A percentile compares a stretch with the other conserved stretches of the same genome.
Evolutionary conservation across 2,113 vertebrate genomes (phyloP).

Genomic region (Psittacula cyanocephala): DNA sequence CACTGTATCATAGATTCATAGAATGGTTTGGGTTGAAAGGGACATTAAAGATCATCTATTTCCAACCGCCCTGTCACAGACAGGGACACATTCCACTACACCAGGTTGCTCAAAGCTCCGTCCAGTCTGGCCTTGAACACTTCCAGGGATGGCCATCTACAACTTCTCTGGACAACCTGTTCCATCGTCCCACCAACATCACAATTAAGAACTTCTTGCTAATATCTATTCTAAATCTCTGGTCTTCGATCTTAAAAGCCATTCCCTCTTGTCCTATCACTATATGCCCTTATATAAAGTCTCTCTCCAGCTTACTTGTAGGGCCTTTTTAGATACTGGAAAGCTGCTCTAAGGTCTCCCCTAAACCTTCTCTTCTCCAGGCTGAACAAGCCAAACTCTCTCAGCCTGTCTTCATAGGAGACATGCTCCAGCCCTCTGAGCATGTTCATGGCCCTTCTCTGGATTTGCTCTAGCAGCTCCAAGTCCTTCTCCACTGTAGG

Average conservation of each 20-base stretch:
- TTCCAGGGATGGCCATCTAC: neutral
- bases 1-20: neutral
- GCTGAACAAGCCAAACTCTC: neutral
- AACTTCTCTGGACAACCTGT: neutral
- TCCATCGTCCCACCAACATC: neutral
- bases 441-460: neutral
- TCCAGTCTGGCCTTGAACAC: neutral
- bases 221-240: neutral
- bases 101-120: rapidly evolving
- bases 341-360: neutral
- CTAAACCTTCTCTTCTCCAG: neutral
- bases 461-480: neutral
- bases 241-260: neutral
- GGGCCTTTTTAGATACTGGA: neutral
- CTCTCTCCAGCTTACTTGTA: neutral
- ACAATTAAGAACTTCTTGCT: neutral
- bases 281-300: neutral
- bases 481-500: neutral
- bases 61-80: rapidly evolving
- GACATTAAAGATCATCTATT: neutral
- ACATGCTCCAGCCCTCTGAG: neutral
- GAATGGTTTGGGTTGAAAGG: neutral
- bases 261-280: neutral
- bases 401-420: neutral
- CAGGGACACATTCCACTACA: neutral